phyloP scores from a whole-genome alignment of 1,140 invertebrate species.

The Rhopalosiphum maidis region DNA sequence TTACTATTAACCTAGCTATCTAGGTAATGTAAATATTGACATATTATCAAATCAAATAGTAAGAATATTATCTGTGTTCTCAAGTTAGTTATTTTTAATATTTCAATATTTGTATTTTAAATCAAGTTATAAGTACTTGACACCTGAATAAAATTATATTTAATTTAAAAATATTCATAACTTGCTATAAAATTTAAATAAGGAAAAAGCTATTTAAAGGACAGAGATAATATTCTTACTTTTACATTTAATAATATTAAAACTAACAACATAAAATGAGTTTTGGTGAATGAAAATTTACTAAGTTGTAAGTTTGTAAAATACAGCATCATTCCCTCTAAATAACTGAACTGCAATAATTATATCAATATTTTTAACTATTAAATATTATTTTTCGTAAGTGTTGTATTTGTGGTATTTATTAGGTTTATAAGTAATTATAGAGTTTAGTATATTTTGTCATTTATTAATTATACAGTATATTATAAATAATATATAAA shows the following conservation, averaged over 20 bases:
- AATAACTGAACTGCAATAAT: conserved; percentile 46
- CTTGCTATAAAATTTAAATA: neutral
- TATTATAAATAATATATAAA: conserved; percentile 2
- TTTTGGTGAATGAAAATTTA: neutral
- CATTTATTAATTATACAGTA: conserved; percentile 25
- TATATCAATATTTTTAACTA: conserved; percentile 20
- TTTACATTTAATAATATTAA: neutral
- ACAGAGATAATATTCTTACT: neutral
- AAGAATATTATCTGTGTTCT: neutral
- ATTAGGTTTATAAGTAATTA: neutral
- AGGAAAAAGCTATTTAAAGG: neutral
- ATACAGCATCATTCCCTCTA: neutral
- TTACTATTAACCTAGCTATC: too few relatives aligned
- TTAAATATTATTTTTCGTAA: conserved; percentile 44
- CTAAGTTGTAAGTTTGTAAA: neutral
- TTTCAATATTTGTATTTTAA: neutral
- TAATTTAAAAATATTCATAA: neutral
- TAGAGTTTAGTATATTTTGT: conserved; percentile 44
- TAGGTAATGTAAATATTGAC: neutral
- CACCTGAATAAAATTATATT: neutral
- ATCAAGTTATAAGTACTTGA: neutral
- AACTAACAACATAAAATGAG: neutral
- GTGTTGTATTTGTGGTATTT: conserved; percentile 1
- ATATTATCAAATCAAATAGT: neutral
- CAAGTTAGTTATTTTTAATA: neutral